Evolutionary conservation across 1,140 invertebrate species (phyloP).

Genomic region (Hyles euphorbiae): DNA sequence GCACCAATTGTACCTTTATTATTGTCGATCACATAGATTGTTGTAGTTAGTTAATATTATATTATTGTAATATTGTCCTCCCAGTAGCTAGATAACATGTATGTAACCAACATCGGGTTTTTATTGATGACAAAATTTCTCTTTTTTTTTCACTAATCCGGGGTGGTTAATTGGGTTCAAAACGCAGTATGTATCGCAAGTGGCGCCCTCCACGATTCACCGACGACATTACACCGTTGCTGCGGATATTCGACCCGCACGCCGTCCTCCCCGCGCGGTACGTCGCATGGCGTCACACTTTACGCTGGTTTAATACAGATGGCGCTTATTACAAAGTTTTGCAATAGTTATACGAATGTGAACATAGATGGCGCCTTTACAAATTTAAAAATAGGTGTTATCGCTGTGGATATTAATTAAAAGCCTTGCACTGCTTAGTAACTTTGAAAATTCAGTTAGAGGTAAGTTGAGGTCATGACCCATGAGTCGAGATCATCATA

Average conservation of each 20-base stretch:
- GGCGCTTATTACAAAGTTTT: conserved; percentile 58
- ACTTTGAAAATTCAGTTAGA: background rate
- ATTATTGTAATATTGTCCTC: conserved; percentile 3
- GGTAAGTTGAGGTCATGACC: conserved; percentile 1
- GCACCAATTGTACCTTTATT: conserved; percentile 3
- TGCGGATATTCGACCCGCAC: conserved; percentile 83
- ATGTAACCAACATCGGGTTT: background rate
- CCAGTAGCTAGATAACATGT: conserved; percentile 1
- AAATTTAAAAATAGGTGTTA: background rate
- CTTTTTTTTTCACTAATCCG: conserved; percentile 14
- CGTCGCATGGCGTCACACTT: conserved; percentile 57
- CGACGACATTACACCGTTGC: conserved; percentile 83
- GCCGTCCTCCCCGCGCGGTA: conserved; percentile 70
- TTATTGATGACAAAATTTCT: conserved; percentile 5
- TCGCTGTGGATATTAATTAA: background rate
- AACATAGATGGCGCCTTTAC: conserved; percentile 46
- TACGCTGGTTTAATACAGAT: conserved; percentile 40
- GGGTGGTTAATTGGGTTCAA: conserved; percentile 45
- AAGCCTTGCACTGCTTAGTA: conserved; percentile 31
- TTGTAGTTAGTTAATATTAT: conserved; percentile 36
- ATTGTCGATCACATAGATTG: conserved; percentile 26
- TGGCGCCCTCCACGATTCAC: conserved; percentile 84
- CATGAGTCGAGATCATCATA: background rate
- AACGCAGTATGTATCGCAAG: conserved; percentile 79
- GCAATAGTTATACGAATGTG: conserved; percentile 32